phyloP scores from a whole-genome alignment of 2,797 vertebrate genomes.

The Carcharodon carcharias region DNA sequence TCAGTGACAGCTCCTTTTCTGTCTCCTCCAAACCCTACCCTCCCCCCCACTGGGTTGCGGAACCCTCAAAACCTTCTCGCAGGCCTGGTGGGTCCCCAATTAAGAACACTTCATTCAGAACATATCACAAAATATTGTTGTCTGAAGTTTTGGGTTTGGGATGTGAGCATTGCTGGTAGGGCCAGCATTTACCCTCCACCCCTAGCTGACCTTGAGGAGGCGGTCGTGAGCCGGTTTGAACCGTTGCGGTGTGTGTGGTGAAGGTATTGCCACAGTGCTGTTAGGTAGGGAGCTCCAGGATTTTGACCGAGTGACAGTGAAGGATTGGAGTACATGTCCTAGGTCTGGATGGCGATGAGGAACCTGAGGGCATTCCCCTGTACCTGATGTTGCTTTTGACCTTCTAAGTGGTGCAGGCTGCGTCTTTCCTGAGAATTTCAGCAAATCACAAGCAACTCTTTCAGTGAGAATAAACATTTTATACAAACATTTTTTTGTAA shows the following conservation, averaged over 20 bases:
- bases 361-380: neutral
- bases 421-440: too few species aligned
- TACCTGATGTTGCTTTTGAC: too few species aligned
- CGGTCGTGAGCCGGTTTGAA: neutral
- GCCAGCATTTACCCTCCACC: neutral
- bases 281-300: neutral
- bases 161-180: neutral
- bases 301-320: neutral
- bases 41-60: too few species aligned
- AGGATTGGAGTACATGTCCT: neutral
- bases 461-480: too few species aligned
- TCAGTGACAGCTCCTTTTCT: too few species aligned
- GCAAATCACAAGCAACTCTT: too few species aligned
- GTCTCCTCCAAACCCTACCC: too few species aligned
- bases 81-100: too few species aligned
- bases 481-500: too few species aligned
- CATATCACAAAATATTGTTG: neutral
- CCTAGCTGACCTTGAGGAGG: neutral
- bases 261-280: neutral
- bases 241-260: neutral
- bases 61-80: too few species aligned
- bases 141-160: too few species aligned
- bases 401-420: too few species aligned
- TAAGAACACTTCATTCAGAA: neutral
- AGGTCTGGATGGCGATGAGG: neutral